These are phyloP conservation scores for Bugulina stolonifera DNA, from an alignment of 2,888 invertebrate species.

Conservation along the genomic window DNA sequence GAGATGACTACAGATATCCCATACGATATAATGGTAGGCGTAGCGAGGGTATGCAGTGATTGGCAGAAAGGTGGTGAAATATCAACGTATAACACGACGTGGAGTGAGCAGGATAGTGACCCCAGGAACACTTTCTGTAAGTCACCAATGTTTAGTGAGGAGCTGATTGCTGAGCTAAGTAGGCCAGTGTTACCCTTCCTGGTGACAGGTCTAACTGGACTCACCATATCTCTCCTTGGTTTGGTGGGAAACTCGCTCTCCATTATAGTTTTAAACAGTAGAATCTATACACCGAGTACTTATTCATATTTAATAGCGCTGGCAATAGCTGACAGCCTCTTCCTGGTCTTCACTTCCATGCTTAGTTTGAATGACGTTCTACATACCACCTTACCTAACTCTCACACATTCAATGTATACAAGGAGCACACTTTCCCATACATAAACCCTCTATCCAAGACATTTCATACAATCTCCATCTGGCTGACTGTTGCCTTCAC, in stretches of 20 bases:
- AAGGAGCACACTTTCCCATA: conserved; percentile 45
- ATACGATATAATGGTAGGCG: neutral
- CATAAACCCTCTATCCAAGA: conserved; percentile 46
- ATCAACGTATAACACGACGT: too few species aligned
- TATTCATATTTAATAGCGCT: conserved; percentile 50
- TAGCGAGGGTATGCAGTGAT: neutral
- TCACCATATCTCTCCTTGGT: conserved; percentile 45
- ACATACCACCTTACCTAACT: conserved; percentile 24
- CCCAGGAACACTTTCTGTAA: too few species aligned
- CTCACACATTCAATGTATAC: conserved; percentile 33
- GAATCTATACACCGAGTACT: conserved; percentile 47
- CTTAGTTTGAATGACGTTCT: conserved; percentile 42
- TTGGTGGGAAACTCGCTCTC: conserved; percentile 49
- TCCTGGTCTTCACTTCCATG: conserved; percentile 43
- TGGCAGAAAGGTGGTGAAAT: too few species aligned
- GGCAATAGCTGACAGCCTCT: conserved; percentile 48
- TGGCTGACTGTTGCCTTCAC: conserved; percentile 52
- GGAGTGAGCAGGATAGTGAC: too few species aligned
- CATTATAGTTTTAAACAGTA: conserved; percentile 44
- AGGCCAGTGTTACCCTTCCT: neutral
- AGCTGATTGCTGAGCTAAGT: too few species aligned
- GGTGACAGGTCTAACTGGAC: conserved; percentile 47
- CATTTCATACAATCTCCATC: conserved; percentile 49
- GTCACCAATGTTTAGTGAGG: too few species aligned
- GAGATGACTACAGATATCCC: neutral